phyloP scores from a whole-genome alignment of 2,888 invertebrate species.

The Gandaritis pyraliata region DNA sequence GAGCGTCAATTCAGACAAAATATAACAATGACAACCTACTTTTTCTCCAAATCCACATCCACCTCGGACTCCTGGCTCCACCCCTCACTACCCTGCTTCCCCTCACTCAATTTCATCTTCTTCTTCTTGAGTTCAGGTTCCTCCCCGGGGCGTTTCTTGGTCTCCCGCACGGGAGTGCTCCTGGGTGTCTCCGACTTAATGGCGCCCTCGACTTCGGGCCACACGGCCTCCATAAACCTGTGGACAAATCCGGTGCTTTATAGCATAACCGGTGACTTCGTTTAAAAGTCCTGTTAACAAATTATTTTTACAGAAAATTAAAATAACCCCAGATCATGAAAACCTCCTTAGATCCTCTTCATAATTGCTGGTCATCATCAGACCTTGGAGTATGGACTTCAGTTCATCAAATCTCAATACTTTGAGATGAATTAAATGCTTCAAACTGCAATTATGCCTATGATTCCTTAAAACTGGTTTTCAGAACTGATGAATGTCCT shows the following conservation, averaged over 20 bases:
- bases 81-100: conserved; percentile 67
- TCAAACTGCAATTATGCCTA: no score
- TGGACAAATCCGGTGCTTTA: background rate
- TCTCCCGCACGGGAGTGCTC: conserved; percentile 47
- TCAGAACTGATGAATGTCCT: no score
- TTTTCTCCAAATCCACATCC: conserved; percentile 63
- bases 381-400: no score
- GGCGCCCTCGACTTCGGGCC: conserved; percentile 64
- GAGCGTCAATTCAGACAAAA: no score
- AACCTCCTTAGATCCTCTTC: no score
- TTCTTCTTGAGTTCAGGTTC: conserved; percentile 57
- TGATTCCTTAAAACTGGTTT: no score
- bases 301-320: no score
- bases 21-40: conserved; percentile 41
- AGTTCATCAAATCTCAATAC: no score
- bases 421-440: no score
- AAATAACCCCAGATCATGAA: no score
- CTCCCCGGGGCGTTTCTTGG: conserved; percentile 50
- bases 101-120: conserved; percentile 59
- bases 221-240: conserved; percentile 79
- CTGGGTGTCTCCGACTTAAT: conserved; percentile 54
- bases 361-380: no score
- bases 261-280: conserved; percentile 1
- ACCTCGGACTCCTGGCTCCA: conserved; percentile 79
- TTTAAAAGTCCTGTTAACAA: background rate